Evolutionary conservation across 1,140 invertebrate genomes (phyloP), one percentile per base, ranked within the genome.

Genomic region (Papilio polyxenes): DNA sequence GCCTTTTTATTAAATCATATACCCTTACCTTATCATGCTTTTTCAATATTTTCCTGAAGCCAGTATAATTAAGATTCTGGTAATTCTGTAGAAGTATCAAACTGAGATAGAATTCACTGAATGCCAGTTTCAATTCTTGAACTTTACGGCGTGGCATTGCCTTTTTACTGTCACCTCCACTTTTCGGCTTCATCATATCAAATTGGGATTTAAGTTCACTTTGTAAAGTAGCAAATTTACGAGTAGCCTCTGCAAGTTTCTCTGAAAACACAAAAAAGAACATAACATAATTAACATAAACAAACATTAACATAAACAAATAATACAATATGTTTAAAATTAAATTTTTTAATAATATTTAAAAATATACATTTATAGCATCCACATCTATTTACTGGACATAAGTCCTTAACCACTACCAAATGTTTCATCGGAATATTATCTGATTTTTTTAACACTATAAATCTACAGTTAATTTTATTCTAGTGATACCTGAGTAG

Each of bases 31-130:
- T 99, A 94, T 99, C 99, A 94, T 99, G 99, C 95, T 99, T 99
- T 93, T 99, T 99, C n/a, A 99, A 95, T 90, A 99, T 99, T 95
- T 99, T 99, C 82, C 99, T 96, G 95, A 99, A 99, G 0, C 99
- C 99, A 17, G 99, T 99, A 88, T 98, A 99, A 95, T 99, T 99
- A 23, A 99, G 95, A 94, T 99, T 99, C 90, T 98, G 97, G 89
- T 98, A 98, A 89, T 98, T 98, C 89, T 98, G 97, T 72, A 98
- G 95, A 2, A 99, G 95, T 86, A 99, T 99, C 40, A 99, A 92
- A 89, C 98, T 99, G 2, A 99, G 95, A 93, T 99, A 99, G 95
- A 99, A 99, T 95, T 99, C 99, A 89, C 98, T 99, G 93, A 99
- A 99, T 0, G 99, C 99, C 83, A 99, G 95, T 95, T 99, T 99